phyloP scores from a whole-genome alignment of 2,113 vertebrate species.

The Psittacula cyanocephala region DNA sequence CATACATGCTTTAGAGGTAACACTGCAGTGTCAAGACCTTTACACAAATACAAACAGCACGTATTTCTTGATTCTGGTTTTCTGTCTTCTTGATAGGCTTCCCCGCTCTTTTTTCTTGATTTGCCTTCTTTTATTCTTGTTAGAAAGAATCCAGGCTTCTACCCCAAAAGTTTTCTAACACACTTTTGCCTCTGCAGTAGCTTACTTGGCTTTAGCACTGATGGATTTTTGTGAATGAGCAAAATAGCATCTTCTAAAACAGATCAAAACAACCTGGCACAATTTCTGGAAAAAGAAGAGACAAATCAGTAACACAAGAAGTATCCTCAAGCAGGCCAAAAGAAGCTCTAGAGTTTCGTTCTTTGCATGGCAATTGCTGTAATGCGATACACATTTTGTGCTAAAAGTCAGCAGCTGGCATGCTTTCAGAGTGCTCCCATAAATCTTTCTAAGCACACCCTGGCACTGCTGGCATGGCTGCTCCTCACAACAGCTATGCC shows the following conservation, averaged over 20 bases:
- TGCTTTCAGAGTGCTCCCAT: neutral
- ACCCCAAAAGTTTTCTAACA: neutral
- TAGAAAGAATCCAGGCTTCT: neutral
- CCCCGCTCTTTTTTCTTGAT: neutral
- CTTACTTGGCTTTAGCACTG: neutral
- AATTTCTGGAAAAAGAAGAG: neutral
- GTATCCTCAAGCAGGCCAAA: neutral
- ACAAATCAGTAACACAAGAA: neutral
- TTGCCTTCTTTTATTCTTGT: neutral
- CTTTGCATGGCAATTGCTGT: neutral
- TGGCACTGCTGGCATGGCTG: accelerated
- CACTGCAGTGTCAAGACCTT: neutral
- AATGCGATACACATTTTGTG: neutral
- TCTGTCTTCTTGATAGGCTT: neutral
- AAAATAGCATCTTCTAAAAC: neutral
- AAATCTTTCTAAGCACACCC: neutral
- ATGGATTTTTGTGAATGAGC: neutral
- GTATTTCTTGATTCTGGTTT: neutral
- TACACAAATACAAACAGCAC: neutral
- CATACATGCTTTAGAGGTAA: neutral
- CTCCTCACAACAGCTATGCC: neutral
- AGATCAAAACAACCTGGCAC: neutral
- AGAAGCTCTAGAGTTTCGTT: neutral
- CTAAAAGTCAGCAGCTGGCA: neutral
- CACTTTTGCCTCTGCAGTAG: neutral